Evolutionary conservation across 2,888 invertebrate species (phyloP).

Genomic region (Argyresthia goedartella): DNA sequence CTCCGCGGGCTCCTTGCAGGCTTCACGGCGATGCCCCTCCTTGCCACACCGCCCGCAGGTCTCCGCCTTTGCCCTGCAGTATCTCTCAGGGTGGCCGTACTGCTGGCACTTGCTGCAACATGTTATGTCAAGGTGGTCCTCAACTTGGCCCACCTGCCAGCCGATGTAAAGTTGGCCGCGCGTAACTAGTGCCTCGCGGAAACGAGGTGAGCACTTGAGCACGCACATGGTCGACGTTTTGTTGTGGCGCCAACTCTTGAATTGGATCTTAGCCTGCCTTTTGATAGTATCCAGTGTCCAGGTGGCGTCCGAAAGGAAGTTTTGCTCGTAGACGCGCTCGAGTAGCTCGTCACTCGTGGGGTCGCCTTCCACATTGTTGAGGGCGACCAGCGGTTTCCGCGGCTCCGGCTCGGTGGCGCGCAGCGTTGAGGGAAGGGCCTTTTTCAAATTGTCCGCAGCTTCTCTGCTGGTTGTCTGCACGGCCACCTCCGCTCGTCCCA

Average conservation of each 20-base stretch:
- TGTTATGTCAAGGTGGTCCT: constrained; percentile 10
- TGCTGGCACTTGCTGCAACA: constrained; percentile 23
- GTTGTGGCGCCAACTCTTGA: neutral
- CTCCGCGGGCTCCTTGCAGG: constrained; percentile 4
- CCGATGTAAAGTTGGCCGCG: constrained; percentile 10
- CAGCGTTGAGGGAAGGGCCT: neutral
- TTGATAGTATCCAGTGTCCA: neutral
- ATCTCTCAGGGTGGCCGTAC: constrained; percentile 23
- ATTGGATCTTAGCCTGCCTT: neutral
- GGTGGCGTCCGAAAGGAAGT: constrained; percentile 3
- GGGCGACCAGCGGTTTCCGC: neutral
- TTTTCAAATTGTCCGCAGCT: neutral
- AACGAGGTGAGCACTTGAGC: constrained; percentile 8
- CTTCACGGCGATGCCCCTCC: constrained; percentile 6
- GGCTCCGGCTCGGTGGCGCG: neutral
- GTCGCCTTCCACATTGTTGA: neutral
- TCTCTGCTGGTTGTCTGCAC: neutral
- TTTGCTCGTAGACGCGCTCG: neutral
- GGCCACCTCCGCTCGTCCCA: too few species aligned
- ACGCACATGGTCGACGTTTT: constrained; percentile 1
- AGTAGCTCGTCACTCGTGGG: neutral
- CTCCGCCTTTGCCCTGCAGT: constrained; percentile 10
- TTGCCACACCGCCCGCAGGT: constrained; percentile 17
- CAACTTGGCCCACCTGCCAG: constrained; percentile 10
- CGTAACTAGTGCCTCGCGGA: neutral